Base-by-base conservation (phyloP, 2,888 invertebrate species). In the Ceratothoa steindachneri region DNA sequence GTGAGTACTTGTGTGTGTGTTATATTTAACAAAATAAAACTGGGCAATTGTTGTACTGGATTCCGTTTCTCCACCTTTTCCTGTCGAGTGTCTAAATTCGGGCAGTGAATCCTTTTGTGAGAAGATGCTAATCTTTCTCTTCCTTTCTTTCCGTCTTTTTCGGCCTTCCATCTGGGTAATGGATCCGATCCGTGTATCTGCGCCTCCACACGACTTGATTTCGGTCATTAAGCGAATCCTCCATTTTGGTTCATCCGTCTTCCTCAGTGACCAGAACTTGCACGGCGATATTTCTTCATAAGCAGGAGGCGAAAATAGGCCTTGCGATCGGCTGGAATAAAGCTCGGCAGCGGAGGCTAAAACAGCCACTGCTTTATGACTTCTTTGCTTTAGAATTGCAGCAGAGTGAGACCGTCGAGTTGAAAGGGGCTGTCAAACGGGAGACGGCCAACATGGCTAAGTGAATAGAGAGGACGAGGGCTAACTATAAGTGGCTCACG, bases 151-250 rank as follows among this genome's bases (percentile, higher is more conserved):
- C 2, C n/a, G 60, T 60, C 60, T 15, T 3, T 22, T 24, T 60
- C 31, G 19, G 28, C 65, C 71, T 65, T 65, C 55, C 74, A 71
- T 74, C 71, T 67, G 53, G 68, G 51, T 75, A 75, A 75, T 75
- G 75, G 75, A 75, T 72, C 75, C 75, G 75, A 75, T 75, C 75
- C 64, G 68, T 72, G 71, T 75, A 72, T 75, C 71, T 72, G 71
- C 65, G 68, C 24, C 52, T 72, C 75, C 75, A 68, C 74, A 71
- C 72, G 71, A 75, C 75, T 69, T 64, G 72, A 72, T 75, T 75
- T 75, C 64, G 68, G 75, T 75, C 75, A 75, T 75, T 75, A 75
- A 71, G 67, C 53, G 74, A 74, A 74, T 71, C 66, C 71, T 75
- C 75, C 71, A 74, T 75, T 69, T 75, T 75, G 69, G 41, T 52